phyloP scores from a whole-genome alignment of 2,113 vertebrate genomes.

The Pelodiscus sinensis region DNA sequence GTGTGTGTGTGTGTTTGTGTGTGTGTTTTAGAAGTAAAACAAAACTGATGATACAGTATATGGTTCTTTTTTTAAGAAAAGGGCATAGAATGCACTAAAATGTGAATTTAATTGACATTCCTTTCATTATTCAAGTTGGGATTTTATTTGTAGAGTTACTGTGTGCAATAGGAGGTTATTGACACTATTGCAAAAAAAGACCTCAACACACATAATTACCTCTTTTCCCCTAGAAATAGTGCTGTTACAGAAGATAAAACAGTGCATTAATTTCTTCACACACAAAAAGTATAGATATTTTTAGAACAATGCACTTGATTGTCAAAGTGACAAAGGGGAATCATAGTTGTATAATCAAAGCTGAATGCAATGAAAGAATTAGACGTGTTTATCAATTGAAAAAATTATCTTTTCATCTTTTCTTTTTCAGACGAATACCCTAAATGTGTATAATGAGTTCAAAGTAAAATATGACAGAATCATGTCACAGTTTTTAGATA shows the following conservation, averaged over 20 bases:
- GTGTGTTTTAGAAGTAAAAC: conserved; percentile 12
- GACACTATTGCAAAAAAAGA: not conserved
- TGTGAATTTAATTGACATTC: not conserved
- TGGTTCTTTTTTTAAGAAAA: not conserved
- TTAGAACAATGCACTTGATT: not conserved
- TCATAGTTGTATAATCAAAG: not conserved
- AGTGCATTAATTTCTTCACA: not conserved
- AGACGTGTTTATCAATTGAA: conserved; percentile 7
- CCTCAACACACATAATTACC: not conserved
- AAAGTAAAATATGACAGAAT: conserved; percentile 31
- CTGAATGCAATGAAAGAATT: conserved; percentile 5
- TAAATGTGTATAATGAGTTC: conserved; percentile 49
- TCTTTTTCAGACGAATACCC: conserved; percentile 42
- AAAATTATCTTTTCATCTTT: not conserved
- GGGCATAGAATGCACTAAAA: not conserved
- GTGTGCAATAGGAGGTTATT: not conserved
- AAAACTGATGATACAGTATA: not conserved
- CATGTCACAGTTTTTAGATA: conserved; percentile 2
- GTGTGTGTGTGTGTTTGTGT: too few species aligned
- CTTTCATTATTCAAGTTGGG: not conserved
- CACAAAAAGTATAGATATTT: not conserved
- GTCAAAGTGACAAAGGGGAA: not conserved
- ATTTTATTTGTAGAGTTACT: not conserved
- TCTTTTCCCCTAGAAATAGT: not conserved
- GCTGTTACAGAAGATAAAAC: not conserved